Evolutionary conservation across 2,888 invertebrate genomes (phyloP).

Genomic region (Conomelus anceps): DNA sequence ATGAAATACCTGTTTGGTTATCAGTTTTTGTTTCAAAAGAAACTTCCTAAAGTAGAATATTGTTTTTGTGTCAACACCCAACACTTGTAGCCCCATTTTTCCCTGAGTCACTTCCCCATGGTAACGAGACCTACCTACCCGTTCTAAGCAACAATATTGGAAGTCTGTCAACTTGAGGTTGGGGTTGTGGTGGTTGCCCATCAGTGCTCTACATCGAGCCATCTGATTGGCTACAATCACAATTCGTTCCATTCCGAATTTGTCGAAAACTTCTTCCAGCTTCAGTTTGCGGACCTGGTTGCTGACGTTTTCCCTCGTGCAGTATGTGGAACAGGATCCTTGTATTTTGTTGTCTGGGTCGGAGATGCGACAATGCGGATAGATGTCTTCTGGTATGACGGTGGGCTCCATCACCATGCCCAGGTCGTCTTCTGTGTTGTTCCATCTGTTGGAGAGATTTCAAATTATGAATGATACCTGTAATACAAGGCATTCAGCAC

Average conservation of each 20-base stretch:
- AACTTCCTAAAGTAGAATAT: slow-evolving; percentile 57
- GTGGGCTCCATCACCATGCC: slow-evolving; percentile 50
- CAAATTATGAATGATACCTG: too few species aligned
- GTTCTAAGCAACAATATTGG: slow-evolving; percentile 66
- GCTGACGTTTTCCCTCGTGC: slow-evolving; percentile 50
- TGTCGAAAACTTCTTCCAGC: not conserved
- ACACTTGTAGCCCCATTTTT: slow-evolving; percentile 49
- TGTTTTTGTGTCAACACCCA: slow-evolving; percentile 54
- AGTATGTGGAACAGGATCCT: slow-evolving; percentile 62
- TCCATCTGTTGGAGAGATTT: not conserved
- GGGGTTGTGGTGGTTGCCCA: slow-evolving; percentile 42
- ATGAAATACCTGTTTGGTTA: slow-evolving; percentile 55
- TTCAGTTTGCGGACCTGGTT: slow-evolving; percentile 41
- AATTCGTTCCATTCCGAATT: slow-evolving; percentile 38
- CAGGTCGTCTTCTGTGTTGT: slow-evolving; percentile 43
- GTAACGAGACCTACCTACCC: slow-evolving; percentile 62
- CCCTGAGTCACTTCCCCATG: slow-evolving; percentile 65
- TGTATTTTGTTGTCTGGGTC: slow-evolving; percentile 45
- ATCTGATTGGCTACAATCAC: slow-evolving; percentile 64
- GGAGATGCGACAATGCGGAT: slow-evolving; percentile 52
- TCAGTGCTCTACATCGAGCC: slow-evolving; percentile 51
- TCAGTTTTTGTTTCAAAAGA: slow-evolving; percentile 51
- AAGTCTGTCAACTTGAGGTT: slow-evolving; percentile 42
- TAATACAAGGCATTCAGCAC: too few species aligned
- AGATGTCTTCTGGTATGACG: slow-evolving; percentile 50